These are phyloP conservation scores for Dendrolimus pini DNA, from an alignment of 2,888 invertebrate genomes.

Conservation along the genomic window DNA sequence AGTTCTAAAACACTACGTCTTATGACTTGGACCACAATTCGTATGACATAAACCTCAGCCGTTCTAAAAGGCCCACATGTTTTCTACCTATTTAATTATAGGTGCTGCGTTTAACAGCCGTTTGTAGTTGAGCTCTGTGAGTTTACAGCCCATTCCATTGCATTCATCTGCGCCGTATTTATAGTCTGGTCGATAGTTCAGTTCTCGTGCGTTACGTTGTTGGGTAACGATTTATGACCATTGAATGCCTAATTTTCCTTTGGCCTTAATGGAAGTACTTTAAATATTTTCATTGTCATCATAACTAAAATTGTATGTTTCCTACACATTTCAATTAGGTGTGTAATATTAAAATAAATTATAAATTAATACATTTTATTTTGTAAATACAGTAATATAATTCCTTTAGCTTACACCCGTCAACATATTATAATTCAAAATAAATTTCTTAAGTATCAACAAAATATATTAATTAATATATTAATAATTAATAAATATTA, in stretches of 20 bases:
- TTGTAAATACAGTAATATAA: too few relatives aligned
- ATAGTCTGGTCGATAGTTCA: not conserved
- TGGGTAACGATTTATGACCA: not conserved
- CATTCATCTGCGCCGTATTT: not conserved
- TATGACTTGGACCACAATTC: not conserved
- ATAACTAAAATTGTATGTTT: too few relatives aligned
- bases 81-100: slow-evolving; percentile 28
- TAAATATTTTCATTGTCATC: too few relatives aligned
- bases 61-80: slow-evolving; percentile 18
- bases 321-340: too few relatives aligned
- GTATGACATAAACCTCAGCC: slow-evolving; percentile 21
- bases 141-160: not conserved
- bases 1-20: not conserved
- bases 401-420: too few relatives aligned
- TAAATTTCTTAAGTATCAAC: too few relatives aligned
- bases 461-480: too few relatives aligned
- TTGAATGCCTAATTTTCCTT: not conserved
- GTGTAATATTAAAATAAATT: too few relatives aligned
- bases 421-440: too few relatives aligned
- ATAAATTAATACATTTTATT: too few relatives aligned
- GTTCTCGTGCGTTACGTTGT: not conserved
- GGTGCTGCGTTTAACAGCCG: slow-evolving; percentile 14
- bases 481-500: too few relatives aligned
- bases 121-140: not conserved
- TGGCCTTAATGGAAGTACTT: not conserved